Percentiles rank a stretch among this genome's conserved stretches.
These are phyloP conservation scores for Molanna angustata DNA, from an alignment of 2,888 invertebrate species.

Conservation along the genomic window DNA sequence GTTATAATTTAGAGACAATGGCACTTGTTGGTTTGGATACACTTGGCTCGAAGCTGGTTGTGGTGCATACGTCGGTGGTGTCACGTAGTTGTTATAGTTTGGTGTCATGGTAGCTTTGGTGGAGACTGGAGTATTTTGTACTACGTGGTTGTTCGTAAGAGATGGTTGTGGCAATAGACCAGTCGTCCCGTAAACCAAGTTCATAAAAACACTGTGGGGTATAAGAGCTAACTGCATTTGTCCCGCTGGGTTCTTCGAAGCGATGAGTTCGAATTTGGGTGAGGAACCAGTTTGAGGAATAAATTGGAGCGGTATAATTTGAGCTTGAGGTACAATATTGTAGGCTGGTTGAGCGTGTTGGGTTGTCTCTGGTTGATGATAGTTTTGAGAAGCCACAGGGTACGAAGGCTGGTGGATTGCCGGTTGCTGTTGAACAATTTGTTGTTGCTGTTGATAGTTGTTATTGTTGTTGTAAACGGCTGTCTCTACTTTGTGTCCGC, in stretches of 20 bases:
- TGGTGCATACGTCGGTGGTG: slow-evolving; percentile 14
- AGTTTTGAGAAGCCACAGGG: slow-evolving; percentile 35
- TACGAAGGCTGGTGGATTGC: slow-evolving; percentile 32
- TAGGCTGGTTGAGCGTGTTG: slow-evolving; percentile 14
- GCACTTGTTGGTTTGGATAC: slow-evolving; percentile 9
- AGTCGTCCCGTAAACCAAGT: slow-evolving; percentile 5
- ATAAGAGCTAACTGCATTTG: slow-evolving; percentile 46
- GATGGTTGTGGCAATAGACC: slow-evolving; percentile 7
- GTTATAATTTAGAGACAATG: slow-evolving; percentile 1
- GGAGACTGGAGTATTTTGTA: not conserved
- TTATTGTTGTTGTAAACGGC: slow-evolving; percentile 38
- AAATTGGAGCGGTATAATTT: slow-evolving; percentile 40
- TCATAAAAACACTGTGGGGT: slow-evolving; percentile 42
- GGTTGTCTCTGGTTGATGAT: slow-evolving; percentile 35
- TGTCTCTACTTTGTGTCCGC: not conserved
- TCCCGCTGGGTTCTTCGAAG: slow-evolving; percentile 42
- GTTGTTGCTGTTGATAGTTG: slow-evolving; percentile 46
- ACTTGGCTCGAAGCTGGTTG: slow-evolving; percentile 9
- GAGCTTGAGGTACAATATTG: slow-evolving; percentile 18
- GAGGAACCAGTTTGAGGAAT: slow-evolving; percentile 42
- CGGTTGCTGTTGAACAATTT: slow-evolving; percentile 41
- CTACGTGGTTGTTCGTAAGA: slow-evolving; percentile 6
- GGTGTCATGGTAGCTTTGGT: slow-evolving; percentile 3
- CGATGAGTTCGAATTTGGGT: slow-evolving; percentile 46
- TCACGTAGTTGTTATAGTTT: slow-evolving; percentile 20